phyloP scores from a whole-genome alignment of 2,888 invertebrate species.

The Luperina testacea region DNA sequence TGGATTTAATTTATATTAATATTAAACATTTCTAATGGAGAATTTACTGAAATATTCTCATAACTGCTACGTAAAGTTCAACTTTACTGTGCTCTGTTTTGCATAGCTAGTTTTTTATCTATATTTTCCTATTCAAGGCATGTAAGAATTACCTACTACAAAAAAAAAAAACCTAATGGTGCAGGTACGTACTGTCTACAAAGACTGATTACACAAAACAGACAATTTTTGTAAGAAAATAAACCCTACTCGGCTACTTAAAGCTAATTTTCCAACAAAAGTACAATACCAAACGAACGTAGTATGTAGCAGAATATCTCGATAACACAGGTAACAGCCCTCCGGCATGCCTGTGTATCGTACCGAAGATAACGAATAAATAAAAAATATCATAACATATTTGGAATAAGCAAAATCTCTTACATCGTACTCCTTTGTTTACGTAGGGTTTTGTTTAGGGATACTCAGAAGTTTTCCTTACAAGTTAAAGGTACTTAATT shows the following conservation, averaged over 20 bases:
- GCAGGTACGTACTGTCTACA: too few relatives aligned
- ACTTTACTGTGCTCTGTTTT: neutral
- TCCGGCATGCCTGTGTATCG: slow-evolving; percentile 53
- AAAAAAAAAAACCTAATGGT: neutral
- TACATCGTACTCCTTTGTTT: slow-evolving; percentile 35
- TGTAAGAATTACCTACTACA: neutral
- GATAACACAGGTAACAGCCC: slow-evolving; percentile 35
- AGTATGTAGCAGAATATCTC: slow-evolving; percentile 36
- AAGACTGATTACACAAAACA: neutral
- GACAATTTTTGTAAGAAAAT: slow-evolving; percentile 2
- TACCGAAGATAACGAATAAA: slow-evolving; percentile 46
- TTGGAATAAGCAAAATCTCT: slow-evolving; percentile 37
- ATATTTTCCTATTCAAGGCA: neutral
- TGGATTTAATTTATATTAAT: slow-evolving; percentile 57
- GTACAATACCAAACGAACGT: slow-evolving; percentile 41
- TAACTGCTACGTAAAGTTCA: slow-evolving; percentile 19
- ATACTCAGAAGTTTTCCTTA: slow-evolving; percentile 1
- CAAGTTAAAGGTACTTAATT: slow-evolving; percentile 21
- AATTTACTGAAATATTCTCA: slow-evolving; percentile 34
- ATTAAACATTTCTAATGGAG: slow-evolving; percentile 45
- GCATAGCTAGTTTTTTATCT: neutral
- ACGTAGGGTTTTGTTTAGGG: slow-evolving; percentile 25
- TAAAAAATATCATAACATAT: slow-evolving; percentile 49
- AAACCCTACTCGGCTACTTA: slow-evolving; percentile 50
- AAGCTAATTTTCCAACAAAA: slow-evolving; percentile 40